Conservation (phyloP, 2,888 invertebrate species). For the Stenodera caucasica region DNA sequence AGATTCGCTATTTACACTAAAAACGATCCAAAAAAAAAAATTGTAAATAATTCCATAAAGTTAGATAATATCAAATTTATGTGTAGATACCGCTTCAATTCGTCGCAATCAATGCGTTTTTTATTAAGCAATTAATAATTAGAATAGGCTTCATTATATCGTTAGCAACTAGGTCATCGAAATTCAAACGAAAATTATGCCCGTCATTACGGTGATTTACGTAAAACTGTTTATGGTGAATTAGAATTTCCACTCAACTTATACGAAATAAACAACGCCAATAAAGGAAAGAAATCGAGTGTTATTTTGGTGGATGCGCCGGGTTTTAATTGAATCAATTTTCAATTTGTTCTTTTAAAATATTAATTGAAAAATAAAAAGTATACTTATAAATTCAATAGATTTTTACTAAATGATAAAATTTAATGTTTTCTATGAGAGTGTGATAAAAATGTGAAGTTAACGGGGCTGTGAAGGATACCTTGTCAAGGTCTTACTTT, state of each 20-base stretch:
- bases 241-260: too few species aligned
- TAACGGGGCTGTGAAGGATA: neutral
- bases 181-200: neutral
- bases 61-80: too few species aligned
- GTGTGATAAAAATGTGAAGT: neutral
- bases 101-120: neutral
- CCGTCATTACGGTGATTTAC: neutral
- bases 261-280: too few species aligned
- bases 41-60: neutral
- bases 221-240: too few species aligned
- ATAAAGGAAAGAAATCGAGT: neutral
- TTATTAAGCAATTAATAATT: neutral
- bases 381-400: neutral
- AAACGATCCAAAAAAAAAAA: too few species aligned
- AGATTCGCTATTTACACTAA: neutral
- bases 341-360: too few species aligned
- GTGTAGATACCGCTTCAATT: too few species aligned
- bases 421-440: slow-evolving; percentile 14
- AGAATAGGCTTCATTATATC: neutral
- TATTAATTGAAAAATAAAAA: neutral
- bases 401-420: neutral
- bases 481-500: slow-evolving; percentile 33
- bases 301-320: slow-evolving; percentile 23
- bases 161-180: neutral
- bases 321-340: too few species aligned